Conservation (phyloP, 64 coral and sea anemone genomes). For the Pocillopora verrucosa region DNA sequence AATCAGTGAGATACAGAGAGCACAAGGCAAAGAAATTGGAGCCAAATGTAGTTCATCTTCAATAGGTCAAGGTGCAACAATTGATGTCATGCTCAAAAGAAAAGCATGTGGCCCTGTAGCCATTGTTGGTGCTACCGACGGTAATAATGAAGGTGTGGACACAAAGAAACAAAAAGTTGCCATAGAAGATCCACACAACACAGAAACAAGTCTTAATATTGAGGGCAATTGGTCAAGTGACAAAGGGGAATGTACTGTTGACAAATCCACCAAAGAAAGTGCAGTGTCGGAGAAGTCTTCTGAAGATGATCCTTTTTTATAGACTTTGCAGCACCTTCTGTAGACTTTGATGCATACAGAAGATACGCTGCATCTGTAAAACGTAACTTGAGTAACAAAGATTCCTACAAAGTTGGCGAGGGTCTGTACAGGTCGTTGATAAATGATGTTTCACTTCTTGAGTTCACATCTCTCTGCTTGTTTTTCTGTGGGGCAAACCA, state of each 20-base stretch:
- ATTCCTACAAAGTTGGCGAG: conserved; percentile 13
- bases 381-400: conserved; percentile 37
- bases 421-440: conserved; percentile 46
- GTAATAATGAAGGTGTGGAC: conserved; percentile 18
- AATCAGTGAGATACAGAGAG: conserved; percentile 7
- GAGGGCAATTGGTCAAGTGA: too few relatives aligned
- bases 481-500: conserved; percentile 44
- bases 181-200: conserved; percentile 1
- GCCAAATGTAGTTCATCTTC: neutral
- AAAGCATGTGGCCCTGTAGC: conserved; percentile 33
- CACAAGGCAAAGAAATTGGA: conserved; percentile 42
- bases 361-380: neutral
- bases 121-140: neutral
- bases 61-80: conserved; percentile 34
- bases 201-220: too few relatives aligned
- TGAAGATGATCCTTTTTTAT: too few relatives aligned
- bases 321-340: neutral
- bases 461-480: conserved; percentile 59
- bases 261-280: too few relatives aligned
- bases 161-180: conserved; percentile 29
- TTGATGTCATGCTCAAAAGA: conserved; percentile 35
- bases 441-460: conserved; percentile 45
- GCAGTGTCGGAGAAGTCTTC: too few relatives aligned
- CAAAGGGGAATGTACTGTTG: too few relatives aligned
- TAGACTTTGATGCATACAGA: conserved; percentile 40